These are phyloP conservation scores for Megastigmus dorsalis DNA, from an alignment of 2,888 invertebrate genomes.

Conservation along the genomic window DNA sequence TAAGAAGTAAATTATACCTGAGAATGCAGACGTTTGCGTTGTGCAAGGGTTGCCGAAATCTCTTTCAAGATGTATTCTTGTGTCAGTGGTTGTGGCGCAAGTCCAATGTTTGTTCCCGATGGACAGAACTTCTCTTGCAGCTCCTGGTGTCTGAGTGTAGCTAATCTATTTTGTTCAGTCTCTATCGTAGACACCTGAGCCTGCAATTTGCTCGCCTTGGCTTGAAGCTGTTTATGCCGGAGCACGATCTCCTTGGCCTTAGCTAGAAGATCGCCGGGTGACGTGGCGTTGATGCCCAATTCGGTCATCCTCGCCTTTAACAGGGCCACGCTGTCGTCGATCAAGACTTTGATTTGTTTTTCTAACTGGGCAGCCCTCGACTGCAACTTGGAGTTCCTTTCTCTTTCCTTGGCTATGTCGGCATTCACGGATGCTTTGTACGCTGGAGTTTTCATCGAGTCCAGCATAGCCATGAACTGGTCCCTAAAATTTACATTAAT, in stretches of 20 bases:
- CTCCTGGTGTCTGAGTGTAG: conserved; percentile 84
- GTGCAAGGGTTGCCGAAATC: conserved; percentile 88
- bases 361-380: conserved; percentile 92
- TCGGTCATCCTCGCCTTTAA: conserved; percentile 93
- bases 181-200: conserved; percentile 85
- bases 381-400: conserved; percentile 87
- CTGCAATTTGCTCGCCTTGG: conserved; percentile 90
- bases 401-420: conserved; percentile 89
- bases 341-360: conserved; percentile 93
- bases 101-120: conserved; percentile 73
- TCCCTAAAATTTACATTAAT: conserved; percentile 75
- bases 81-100: conserved; percentile 79
- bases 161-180: conserved; percentile 84
- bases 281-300: conserved; percentile 90
- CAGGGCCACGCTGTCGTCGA: conserved; percentile 92
- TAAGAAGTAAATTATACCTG: conserved; percentile 77
- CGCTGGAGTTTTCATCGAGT: conserved; percentile 87
- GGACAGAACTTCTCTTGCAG: conserved; percentile 82
- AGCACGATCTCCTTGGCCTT: conserved; percentile 95
- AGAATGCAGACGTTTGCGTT: conserved; percentile 88
- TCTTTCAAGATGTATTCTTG: conserved; percentile 90
- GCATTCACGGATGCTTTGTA: conserved; percentile 83
- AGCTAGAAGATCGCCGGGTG: conserved; percentile 88
- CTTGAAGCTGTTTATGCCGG: conserved; percentile 93
- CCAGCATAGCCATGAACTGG: conserved; percentile 89